Percentiles rank a stretch among this genome's conserved stretches.
phyloP scores from a whole-genome alignment of 2,113 vertebrate species.

The Ornithorhynchus anatinus region DNA sequence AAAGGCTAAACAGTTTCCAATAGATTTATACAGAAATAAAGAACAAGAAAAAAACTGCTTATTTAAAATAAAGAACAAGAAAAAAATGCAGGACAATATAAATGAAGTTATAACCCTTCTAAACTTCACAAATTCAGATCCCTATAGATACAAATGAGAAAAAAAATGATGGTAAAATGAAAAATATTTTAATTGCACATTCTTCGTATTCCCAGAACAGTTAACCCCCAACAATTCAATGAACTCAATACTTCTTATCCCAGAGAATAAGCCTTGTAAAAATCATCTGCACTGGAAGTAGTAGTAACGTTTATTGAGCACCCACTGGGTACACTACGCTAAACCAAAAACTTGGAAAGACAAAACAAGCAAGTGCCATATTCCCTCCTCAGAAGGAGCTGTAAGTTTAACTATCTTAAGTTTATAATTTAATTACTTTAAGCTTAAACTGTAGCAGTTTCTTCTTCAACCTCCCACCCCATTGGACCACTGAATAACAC shows the following conservation, averaged over 20 bases:
- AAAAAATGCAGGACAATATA: neutral
- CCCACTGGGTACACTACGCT: too few species aligned
- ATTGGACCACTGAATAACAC: too few species aligned
- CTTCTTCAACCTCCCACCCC: too few species aligned
- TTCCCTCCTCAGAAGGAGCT: too few species aligned
- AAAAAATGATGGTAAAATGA: slow-evolving; percentile 58
- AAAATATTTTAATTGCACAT: slow-evolving; percentile 73
- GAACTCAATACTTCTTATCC: slow-evolving; percentile 68
- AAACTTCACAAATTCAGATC: slow-evolving; percentile 54
- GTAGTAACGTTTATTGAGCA: accelerated
- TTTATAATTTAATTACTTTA: too few species aligned
- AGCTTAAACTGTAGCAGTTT: too few species aligned
- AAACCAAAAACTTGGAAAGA: too few species aligned
- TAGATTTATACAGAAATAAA: neutral
- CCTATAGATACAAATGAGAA: neutral
- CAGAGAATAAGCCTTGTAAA: neutral
- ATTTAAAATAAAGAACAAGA: neutral
- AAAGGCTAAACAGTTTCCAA: neutral
- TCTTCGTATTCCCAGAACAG: slow-evolving; percentile 62
- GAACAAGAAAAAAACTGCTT: too few species aligned
- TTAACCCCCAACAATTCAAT: slow-evolving; percentile 73
- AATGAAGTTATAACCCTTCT: neutral
- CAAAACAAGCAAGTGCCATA: too few species aligned
- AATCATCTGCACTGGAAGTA: neutral
- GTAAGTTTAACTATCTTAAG: too few species aligned